Percentiles rank a stretch among this genome's conserved stretches.
phyloP scores from a whole-genome alignment of 1,140 invertebrate species.

The Metaphire vulgaris region DNA sequence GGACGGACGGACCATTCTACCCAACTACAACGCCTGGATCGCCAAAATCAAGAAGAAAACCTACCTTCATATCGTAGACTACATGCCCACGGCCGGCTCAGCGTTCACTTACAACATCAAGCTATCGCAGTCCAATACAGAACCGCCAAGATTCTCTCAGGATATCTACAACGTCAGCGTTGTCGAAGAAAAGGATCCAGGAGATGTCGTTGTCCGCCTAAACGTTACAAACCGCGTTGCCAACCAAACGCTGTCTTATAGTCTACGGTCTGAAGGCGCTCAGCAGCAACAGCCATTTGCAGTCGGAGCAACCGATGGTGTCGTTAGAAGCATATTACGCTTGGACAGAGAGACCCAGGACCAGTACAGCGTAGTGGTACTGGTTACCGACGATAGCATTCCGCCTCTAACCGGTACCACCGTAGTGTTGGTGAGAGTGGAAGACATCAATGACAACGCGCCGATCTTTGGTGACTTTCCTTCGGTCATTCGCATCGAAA shows the following conservation, averaged over 20 bases:
- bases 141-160: background rate
- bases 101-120: slow-evolving; percentile 8
- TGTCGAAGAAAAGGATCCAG: slow-evolving; percentile 33
- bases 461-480: slow-evolving; percentile 32
- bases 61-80: slow-evolving; percentile 22
- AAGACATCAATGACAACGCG: slow-evolving; percentile 37
- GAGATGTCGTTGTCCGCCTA: slow-evolving; percentile 40
- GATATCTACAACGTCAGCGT: slow-evolving; percentile 34
- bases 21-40: slow-evolving; percentile 24
- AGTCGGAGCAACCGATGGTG: slow-evolving; percentile 30
- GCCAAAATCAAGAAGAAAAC: slow-evolving; percentile 13
- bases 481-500: slow-evolving; percentile 32
- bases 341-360: slow-evolving; percentile 36
- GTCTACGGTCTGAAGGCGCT: slow-evolving; percentile 30
- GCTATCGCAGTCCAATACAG: background rate
- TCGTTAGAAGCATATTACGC: slow-evolving; percentile 31
- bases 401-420: slow-evolving; percentile 32
- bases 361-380: slow-evolving; percentile 32
- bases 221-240: slow-evolving; percentile 38
- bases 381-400: slow-evolving; percentile 34
- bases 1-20: background rate
- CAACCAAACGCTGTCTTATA: slow-evolving; percentile 37
- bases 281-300: slow-evolving; percentile 33
- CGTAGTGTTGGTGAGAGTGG: slow-evolving; percentile 33
- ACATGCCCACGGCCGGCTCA: background rate